Conservation (phyloP, 2,797 vertebrate genomes). For the Hylomyscus alleni region DNA sequence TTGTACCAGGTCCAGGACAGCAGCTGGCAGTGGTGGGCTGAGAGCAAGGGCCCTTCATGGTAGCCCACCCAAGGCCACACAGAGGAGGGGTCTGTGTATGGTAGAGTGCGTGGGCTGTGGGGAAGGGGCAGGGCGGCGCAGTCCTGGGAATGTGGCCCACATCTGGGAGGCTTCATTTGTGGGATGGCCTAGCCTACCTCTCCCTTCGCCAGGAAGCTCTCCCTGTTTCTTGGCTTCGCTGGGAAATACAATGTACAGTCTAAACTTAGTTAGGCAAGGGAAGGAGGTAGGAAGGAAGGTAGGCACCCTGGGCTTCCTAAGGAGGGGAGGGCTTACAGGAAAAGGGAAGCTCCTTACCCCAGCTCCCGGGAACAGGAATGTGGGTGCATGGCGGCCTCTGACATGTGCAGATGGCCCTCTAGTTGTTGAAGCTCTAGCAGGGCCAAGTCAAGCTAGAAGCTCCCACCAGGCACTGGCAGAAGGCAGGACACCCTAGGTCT, state of each 20-base stretch:
- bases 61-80: background rate
- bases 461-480: background rate
- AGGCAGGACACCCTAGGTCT: background rate
- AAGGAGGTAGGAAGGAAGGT: constrained; percentile 58
- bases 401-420: background rate
- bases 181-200: background rate
- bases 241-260: constrained; percentile 10
- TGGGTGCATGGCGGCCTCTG: background rate
- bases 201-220: background rate
- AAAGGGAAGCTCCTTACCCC: constrained; percentile 19
- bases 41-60: background rate
- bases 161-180: background rate
- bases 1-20: background rate
- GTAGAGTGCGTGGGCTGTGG: background rate
- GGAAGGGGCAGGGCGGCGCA: background rate
- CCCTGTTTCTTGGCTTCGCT: background rate
- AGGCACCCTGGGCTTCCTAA: constrained; percentile 42
- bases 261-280: constrained; percentile 82
- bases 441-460: constrained; percentile 72
- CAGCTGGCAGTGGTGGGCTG: background rate
- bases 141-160: no score
- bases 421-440: constrained; percentile 76
- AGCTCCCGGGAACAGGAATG: background rate
- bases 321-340: constrained; percentile 68
- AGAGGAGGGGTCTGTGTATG: background rate